A percentile compares a stretch with the other conserved stretches of the same genome.
phyloP scores from a whole-genome alignment of 2,888 invertebrate genomes.

The Bombylius major region DNA sequence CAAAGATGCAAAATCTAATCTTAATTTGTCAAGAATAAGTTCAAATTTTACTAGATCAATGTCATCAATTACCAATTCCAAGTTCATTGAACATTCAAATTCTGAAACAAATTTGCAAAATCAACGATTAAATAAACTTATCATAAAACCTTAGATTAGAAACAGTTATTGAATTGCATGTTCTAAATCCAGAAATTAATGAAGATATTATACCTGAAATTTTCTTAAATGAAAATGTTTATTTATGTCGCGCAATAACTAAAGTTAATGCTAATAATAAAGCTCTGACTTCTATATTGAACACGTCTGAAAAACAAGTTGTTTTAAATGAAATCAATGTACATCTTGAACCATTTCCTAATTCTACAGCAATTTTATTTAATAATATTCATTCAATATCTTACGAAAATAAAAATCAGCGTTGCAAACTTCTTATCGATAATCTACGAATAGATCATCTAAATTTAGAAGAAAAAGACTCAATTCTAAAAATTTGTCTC shows the following conservation, averaged over 20 bases:
- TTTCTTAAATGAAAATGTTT: not conserved
- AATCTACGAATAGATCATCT: not conserved
- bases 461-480: not conserved
- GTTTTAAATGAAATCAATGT: not conserved
- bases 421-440: not conserved
- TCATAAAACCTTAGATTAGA: not conserved
- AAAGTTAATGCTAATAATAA: not conserved
- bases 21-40: too few species aligned
- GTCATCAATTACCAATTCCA: not conserved
- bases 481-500: not conserved
- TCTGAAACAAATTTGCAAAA: too few species aligned
- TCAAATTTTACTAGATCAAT: not conserved
- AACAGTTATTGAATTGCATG: not conserved
- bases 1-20: too few species aligned
- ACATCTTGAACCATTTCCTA: not conserved
- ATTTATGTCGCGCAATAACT: not conserved
- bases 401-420: not conserved
- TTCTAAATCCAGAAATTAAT: not conserved
- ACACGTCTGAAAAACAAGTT: not conserved
- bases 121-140: not conserved
- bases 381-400: not conserved
- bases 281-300: not conserved
- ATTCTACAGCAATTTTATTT: not conserved
- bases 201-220: not conserved
- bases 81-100: not conserved